Conservation (phyloP, 2,797 vertebrate genomes). For the Semotilus atromaculatus region DNA sequence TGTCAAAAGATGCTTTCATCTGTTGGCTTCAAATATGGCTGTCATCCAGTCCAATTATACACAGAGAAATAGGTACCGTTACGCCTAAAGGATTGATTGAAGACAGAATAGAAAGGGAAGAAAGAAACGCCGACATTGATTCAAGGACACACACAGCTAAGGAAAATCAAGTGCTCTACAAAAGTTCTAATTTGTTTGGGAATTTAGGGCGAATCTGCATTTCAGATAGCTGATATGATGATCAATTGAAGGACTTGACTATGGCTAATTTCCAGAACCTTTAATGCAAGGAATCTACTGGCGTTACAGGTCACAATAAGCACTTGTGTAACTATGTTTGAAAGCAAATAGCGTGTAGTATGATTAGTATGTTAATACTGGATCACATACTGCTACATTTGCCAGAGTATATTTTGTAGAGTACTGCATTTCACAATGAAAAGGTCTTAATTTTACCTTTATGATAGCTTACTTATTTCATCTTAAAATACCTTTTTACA, state of each 20-base stretch:
- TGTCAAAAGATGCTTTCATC: conserved; percentile 83
- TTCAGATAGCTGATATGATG: conserved; percentile 49
- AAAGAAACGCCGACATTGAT: conserved; percentile 69
- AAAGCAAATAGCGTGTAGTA: neutral
- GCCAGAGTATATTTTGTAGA: neutral
- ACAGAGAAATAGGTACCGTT: conserved; percentile 84
- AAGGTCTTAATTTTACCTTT: no score
- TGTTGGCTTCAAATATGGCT: conserved; percentile 81
- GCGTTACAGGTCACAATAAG: neutral
- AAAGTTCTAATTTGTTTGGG: conserved; percentile 52
- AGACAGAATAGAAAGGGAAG: conserved; percentile 80
- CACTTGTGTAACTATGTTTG: neutral
- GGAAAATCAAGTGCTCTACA: conserved; percentile 34
- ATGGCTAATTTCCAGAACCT: neutral
- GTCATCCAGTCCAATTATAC: conserved; percentile 86
- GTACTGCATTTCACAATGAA: no score
- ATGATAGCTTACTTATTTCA: no score
- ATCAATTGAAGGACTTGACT: conserved; percentile 14
- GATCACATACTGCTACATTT: neutral
- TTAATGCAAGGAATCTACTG: neutral
- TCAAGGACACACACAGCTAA: conserved; percentile 53
- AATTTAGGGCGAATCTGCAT: conserved; percentile 47
- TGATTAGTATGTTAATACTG: no score
- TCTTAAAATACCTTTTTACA: no score
- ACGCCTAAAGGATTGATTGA: conserved; percentile 81